Evolutionary conservation across 2,888 invertebrate species (phyloP).

Genomic region (Ichneumoninae sp.): DNA sequence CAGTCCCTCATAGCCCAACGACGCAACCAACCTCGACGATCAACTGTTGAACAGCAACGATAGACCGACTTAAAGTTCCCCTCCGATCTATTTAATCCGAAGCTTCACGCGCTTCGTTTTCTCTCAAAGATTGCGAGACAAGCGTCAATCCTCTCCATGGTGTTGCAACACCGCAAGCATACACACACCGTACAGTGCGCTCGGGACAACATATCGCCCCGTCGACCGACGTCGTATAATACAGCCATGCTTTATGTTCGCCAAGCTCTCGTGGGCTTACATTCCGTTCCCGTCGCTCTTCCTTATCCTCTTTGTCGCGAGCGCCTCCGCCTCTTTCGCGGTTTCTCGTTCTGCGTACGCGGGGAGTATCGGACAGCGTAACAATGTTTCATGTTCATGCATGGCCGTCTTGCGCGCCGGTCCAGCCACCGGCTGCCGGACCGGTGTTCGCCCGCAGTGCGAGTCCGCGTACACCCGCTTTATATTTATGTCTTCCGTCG

Average conservation of each 20-base stretch:
- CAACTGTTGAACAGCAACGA: too few relatives aligned
- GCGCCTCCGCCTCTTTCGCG: not conserved
- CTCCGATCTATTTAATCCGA: not conserved
- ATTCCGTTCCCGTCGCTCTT: not conserved
- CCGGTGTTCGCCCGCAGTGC: slow-evolving; percentile 16
- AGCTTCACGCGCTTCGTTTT: not conserved
- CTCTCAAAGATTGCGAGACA: not conserved
- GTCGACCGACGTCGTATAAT: slow-evolving; percentile 24
- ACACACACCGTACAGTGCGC: not conserved
- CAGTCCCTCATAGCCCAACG: too few relatives aligned
- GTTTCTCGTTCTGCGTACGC: not conserved
- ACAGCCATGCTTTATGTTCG: slow-evolving; percentile 42
- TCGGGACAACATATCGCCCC: slow-evolving; percentile 14
- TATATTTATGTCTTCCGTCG: slow-evolving; percentile 53
- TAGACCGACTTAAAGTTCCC: not conserved
- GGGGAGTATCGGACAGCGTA: slow-evolving; percentile 8
- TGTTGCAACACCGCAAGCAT: slow-evolving; percentile 1
- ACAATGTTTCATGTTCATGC: slow-evolving; percentile 62
- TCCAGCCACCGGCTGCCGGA: slow-evolving; percentile 3
- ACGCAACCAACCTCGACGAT: too few relatives aligned
- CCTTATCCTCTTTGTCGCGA: not conserved
- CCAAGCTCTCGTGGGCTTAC: slow-evolving; percentile 28
- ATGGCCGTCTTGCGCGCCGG: slow-evolving; percentile 40
- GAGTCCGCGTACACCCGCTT: slow-evolving; percentile 4
- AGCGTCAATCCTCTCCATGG: not conserved